Evolutionary conservation across 1,140 invertebrate species (phyloP), one percentile per base, ranked within the genome.

Genomic region (Trissolcus basalis): DNA sequence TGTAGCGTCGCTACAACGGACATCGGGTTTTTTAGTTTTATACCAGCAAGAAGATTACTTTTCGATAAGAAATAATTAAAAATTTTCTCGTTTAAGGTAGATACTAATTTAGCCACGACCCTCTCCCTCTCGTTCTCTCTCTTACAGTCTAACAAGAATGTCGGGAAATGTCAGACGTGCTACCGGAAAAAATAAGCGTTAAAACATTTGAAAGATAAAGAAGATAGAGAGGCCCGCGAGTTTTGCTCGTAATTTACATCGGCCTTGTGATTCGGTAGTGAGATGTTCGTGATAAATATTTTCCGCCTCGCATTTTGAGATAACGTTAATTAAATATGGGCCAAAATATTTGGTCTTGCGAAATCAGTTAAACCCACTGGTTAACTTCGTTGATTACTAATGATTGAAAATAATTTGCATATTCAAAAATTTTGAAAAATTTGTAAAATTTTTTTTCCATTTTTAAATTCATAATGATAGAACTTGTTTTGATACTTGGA

Each of bases 41-140:
- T 39, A 60, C 36, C 19, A 59, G 76, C 61, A 61, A 81, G 77
- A 75, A 87, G 86, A 89, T 89, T 82, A 83, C 85, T 89, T 89
- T 88, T 85, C 87, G 87, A 89, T 89, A 88, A 89, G 88, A 80
- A 85, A 87, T 89, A 89, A 89, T 89, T 89, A 89, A 89, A 89
- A 89, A 86, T 88, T 88, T 87, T 88, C 85, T 87, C 87, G 85
- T 88, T 88, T 86, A 87, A 87, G 81, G 82, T 78, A 83, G 83
- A 83, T 85, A 87, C 83, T 88, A 87, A 88, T 88, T 88, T 86
- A 76, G 77, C 83, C 80, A 32, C 10, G 69, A 71, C 68, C 2
- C 19, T 27, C 19, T 27, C 19, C 2, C 19, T 27, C 19, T 27
- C 19, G 51, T 58, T 54, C 19, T 27, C 19, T 27, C 19, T 54